Base-by-base conservation (phyloP, 2,888 invertebrate genomes). In the Caenorhabditis angaria region DNA sequence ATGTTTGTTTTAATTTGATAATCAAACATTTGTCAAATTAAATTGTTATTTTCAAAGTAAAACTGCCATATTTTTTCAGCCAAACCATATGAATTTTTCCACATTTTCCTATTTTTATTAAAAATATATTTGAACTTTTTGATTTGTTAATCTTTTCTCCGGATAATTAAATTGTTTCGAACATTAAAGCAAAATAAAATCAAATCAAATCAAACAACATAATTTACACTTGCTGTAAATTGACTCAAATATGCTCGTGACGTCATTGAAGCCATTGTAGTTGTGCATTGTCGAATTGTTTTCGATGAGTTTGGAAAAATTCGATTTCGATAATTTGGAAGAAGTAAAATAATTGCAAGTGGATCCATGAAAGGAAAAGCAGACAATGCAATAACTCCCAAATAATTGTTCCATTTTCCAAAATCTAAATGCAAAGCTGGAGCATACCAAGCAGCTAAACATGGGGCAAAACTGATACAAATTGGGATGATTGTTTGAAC, bases 401-500 rank as follows among this genome's bases (percentile, higher is more conserved):
- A 50, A 41, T 66, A 66, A 48, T 70, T 66, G 56, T 66, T 70
- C 65, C 63, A 71, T 63, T 61, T 71, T 57, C 71, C 71, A 12
- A 67, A 51, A 35, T 71, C 66, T n/a, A 66, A 27, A n/a, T 64
- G 63, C 0, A 71, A 22, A 2, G 66, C 63, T 0, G 71, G 66
- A 24, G 56, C 63, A 27, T 67, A 66, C 71, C 71, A 71, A 8
- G 63, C 63, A 20, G 61, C 48, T 57, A 71, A 60, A 27, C 71
- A 71, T 5, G 71, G 71, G 2, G 61, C 56, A 59, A 71, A 71
- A 53, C 71, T 66, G 47, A 71, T 67, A 55, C 50, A 53, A 20
- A 66, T 66, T 5, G 71, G 71, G 29, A 71, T 71, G 54, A 71
- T 55, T 0, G 71, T 71, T 61, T 71, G 71, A 5, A 71, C 64